A percentile compares a stretch with the other conserved stretches of the same genome.
phyloP scores from a whole-genome alignment of 2,113 vertebrate genomes.

The Larimichthys polyactis region DNA sequence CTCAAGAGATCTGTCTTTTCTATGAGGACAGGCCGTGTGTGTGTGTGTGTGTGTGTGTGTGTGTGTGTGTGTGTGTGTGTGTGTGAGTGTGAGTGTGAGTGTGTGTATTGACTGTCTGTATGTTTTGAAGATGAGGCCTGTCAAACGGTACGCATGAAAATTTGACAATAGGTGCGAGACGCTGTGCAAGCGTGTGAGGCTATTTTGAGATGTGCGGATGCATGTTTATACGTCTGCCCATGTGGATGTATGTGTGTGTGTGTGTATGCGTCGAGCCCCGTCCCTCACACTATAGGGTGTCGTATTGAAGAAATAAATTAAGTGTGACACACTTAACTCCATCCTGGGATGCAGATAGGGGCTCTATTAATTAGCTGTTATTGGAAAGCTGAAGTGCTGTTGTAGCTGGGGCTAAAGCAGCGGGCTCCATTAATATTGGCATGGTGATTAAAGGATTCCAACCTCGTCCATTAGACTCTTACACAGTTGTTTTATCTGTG shows the following conservation, averaged over 20 bases:
- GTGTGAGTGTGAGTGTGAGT: constrained; percentile 9
- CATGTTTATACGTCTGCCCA: neutral
- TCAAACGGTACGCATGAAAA: constrained; percentile 18
- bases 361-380: constrained; percentile 75
- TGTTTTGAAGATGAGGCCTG: constrained; percentile 23
- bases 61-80: neutral
- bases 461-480: constrained; percentile 23
- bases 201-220: neutral
- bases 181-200: neutral
- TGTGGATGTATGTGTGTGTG: constrained; percentile 7
- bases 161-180: constrained; percentile 3
- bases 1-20: constrained; percentile 66
- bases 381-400: constrained; percentile 65
- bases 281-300: constrained; percentile 38
- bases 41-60: constrained; percentile 14
- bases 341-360: constrained; percentile 63
- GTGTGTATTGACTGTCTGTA: constrained; percentile 19
- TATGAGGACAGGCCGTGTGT: constrained; percentile 6
- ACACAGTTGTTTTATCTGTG: constrained; percentile 10
- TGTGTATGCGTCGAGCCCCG: neutral
- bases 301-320: constrained; percentile 66
- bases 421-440: constrained; percentile 59
- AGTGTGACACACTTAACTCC: constrained; percentile 68
- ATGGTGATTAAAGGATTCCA: constrained; percentile 69
- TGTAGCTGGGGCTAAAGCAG: constrained; percentile 46